A percentile compares a stretch with the other conserved stretches of the same genome.
These are phyloP conservation scores for Suillia variegata DNA, from an alignment of 2,888 invertebrate genomes.

Conservation along the genomic window DNA sequence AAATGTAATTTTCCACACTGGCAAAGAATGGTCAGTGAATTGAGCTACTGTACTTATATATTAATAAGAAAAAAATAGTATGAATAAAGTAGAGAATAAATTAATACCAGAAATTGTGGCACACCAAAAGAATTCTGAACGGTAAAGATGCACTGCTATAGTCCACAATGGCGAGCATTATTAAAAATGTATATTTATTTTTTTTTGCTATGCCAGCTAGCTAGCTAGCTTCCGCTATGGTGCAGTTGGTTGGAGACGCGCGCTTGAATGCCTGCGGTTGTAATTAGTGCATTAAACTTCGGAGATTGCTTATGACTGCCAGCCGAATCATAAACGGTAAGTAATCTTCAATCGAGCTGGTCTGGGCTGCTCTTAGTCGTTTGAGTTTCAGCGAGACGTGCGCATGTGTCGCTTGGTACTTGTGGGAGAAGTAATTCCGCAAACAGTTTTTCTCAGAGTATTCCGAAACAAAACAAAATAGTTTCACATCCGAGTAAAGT, in stretches of 20 bases:
- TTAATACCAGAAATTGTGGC: neutral
- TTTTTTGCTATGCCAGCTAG: neutral
- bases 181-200: neutral
- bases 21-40: constrained; percentile 43
- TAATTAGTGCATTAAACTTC: constrained; percentile 54
- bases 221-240: no score
- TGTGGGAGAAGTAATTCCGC: constrained; percentile 29
- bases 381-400: neutral
- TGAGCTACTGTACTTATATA: no score
- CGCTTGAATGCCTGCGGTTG: constrained; percentile 46
- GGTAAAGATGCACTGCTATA: constrained; percentile 7
- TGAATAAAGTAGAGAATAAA: neutral
- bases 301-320: constrained; percentile 1
- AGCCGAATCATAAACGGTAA: no score
- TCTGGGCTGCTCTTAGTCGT: no score
- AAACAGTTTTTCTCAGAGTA: no score
- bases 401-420: constrained; percentile 36
- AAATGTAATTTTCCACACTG: no score
- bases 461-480: no score
- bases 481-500: no score
- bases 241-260: neutral
- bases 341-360: no score
- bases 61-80: no score
- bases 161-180: neutral
- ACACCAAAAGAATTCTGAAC: constrained; percentile 11